These are phyloP conservation scores for Gymnogyps californianus DNA, from an alignment of 2,113 vertebrate species.

Conservation along the genomic window DNA sequence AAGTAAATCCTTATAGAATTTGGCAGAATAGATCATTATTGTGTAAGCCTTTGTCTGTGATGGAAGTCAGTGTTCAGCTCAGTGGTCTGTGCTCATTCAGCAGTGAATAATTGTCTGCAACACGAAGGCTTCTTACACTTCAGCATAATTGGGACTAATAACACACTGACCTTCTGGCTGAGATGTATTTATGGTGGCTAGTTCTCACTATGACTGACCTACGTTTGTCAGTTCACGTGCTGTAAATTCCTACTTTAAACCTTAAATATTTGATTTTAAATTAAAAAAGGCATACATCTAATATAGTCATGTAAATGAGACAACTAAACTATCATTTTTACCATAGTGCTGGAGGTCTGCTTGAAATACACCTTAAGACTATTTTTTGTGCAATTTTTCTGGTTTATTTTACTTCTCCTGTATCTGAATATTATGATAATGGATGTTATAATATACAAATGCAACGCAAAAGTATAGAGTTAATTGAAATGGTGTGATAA, in stretches of 20 bases:
- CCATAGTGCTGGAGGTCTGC: rapidly evolving
- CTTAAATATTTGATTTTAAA: not conserved
- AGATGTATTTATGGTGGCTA: slow-evolving; percentile 48
- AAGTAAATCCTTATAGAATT: slow-evolving; percentile 24
- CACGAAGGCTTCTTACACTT: slow-evolving; percentile 43
- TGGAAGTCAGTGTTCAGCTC: slow-evolving; percentile 36
- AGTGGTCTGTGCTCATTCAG: slow-evolving; percentile 60
- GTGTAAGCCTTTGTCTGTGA: slow-evolving; percentile 4
- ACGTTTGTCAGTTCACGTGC: not conserved
- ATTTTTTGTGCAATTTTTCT: not conserved
- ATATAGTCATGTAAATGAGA: not conserved
- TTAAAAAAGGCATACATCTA: not conserved
- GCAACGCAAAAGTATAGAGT: not conserved
- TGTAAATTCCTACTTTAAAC: not conserved
- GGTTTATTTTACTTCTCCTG: not conserved
- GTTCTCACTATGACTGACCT: slow-evolving; percentile 7
- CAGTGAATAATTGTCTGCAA: slow-evolving; percentile 66
- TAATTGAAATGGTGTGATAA: not conserved
- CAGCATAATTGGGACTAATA: slow-evolving; percentile 70
- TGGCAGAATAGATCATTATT: slow-evolving; percentile 17
- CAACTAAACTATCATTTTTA: not conserved
- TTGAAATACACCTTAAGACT: not conserved
- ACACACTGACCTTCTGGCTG: slow-evolving; percentile 60
- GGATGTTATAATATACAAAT: not conserved
- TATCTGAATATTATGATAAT: not conserved